Base-by-base conservation (phyloP, 2,888 invertebrate genomes). In the Anaspis maculata region DNA sequence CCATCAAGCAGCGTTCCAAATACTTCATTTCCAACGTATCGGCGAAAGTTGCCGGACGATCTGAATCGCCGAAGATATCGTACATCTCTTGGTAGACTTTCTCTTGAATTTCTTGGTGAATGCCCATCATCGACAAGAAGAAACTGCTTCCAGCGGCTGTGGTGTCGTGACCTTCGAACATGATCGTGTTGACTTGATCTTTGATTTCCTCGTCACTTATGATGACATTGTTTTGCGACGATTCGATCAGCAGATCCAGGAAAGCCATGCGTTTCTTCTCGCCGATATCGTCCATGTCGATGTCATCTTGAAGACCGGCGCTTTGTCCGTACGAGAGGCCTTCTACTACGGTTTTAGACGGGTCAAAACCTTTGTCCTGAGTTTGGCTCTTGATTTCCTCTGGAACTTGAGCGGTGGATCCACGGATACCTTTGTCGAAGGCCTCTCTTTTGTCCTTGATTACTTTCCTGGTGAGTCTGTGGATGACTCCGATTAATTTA, bases 81-180 rank as follows among this genome's bases (percentile, higher is more conserved):
- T 81, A 77, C 26, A 85, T 61, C 53, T 87, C 86, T 38, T 83
- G 74, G 50, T 78, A 76, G 0, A 84, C 83, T 49, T 68, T 78
- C 1, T 73, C 72, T 66, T 92, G 91, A 24, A 90, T 77, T 7
- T 85, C 73, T 22, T 81, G 83, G 56, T 91, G 77, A 24, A 82
- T 72, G 3, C 87, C 91, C 56, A 92, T 75, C 46, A 83, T 83
- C 46, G 84, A 84, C 3, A 90, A 69, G 38, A 85, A 82, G 72
- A 91, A 94, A 59, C 85, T 87, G 44, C 88, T 83, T 1, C 84
- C 90, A 15, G 91, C 85, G 6, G 85, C 81, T 1, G 85, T 86
- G 5, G 86, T 86, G 53, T 86, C 86, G 59, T 86, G 86, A 2
- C 85, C 85, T 76, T 92, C 83, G 58, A 87, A 87, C 87, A 88